Base-by-base conservation (phyloP, 2,113 vertebrate species). In the Leptobrachium ailaonicum region DNA sequence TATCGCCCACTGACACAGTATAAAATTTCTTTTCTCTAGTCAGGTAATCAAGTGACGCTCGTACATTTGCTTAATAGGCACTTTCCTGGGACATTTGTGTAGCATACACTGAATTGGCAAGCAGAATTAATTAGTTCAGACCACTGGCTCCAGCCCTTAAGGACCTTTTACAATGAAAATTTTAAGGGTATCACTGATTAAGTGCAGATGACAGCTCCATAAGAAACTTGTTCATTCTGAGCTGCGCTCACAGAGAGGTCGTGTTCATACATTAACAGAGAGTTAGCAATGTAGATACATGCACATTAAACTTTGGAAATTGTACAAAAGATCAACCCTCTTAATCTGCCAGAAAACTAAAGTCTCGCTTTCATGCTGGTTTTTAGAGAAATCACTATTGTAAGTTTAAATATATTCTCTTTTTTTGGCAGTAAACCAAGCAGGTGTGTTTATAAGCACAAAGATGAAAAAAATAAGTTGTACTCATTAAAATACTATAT, bases 51-150 rank as follows among this genome's bases (percentile, higher is more conserved):
- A 68, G 12, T 44, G 40, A 54, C 11, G 47, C 10, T 71, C 47
- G 20, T 53, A 14, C 50, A 71, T 71, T 54, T 53, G 20, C 50
- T 71, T 71, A 54, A 71, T 71, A 47, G 20, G 20, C 11, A 12
- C 70, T 71, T 71, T 50, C 70, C 47, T 54, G 47, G 47, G 69
- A 53, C 40, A 71, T 71, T 8, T 71, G 47, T 54, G 50, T 10
- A 53, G 50, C 32, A 32, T 71, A n/a, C 13, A 60, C 56, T 12
- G 43, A 71, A 40, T 14, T 40, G n/a, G 47, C 68, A 71, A 50
- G 70, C 70, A 41, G 70, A 32, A 41, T 71, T 70, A 43, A 70
- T 70, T 71, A 54, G n/a, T 71, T 71, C 32, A 71, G 70, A 56
- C 47, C 47, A 71, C 10, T 56, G 50, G 47, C 12, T 71, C 47